Evolutionary conservation across 2,113 vertebrate species (phyloP).

Genomic region (Burhinus oedicnemus): DNA sequence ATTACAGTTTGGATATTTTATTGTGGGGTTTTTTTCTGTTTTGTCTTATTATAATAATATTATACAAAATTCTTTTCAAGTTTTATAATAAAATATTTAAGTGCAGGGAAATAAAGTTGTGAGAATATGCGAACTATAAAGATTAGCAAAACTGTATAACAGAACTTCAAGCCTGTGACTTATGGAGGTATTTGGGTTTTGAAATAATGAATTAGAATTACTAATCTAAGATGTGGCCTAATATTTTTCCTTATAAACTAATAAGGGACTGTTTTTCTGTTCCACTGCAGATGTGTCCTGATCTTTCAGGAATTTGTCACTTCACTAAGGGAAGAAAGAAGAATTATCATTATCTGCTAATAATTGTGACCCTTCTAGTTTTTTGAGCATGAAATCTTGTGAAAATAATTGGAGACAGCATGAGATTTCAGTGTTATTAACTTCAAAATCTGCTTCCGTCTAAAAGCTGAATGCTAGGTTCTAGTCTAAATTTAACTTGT

Average conservation of each 20-base stretch:
- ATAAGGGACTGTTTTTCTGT: neutral
- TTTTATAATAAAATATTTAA: neutral
- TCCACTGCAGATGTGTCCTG: neutral
- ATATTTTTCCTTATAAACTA: neutral
- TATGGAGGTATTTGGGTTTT: neutral
- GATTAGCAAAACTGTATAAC: neutral
- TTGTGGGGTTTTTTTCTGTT: neutral
- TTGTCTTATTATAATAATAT: neutral
- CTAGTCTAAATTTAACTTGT: neutral
- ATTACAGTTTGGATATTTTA: neutral
- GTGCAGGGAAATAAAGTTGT: neutral
- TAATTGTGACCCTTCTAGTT: neutral
- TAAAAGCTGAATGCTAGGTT: neutral
- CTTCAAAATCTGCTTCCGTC: neutral
- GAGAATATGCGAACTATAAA: neutral
- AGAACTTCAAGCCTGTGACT: neutral
- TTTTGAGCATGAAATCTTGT: neutral
- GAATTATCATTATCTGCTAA: neutral
- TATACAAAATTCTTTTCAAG: neutral
- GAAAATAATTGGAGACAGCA: neutral
- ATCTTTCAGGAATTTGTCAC: neutral
- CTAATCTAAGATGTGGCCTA: neutral
- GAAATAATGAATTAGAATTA: neutral
- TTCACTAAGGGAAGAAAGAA: neutral
- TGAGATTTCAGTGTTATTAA: neutral